Evolutionary conservation across 2,113 vertebrate species (phyloP).

Genomic region (Lagopus leucura): DNA sequence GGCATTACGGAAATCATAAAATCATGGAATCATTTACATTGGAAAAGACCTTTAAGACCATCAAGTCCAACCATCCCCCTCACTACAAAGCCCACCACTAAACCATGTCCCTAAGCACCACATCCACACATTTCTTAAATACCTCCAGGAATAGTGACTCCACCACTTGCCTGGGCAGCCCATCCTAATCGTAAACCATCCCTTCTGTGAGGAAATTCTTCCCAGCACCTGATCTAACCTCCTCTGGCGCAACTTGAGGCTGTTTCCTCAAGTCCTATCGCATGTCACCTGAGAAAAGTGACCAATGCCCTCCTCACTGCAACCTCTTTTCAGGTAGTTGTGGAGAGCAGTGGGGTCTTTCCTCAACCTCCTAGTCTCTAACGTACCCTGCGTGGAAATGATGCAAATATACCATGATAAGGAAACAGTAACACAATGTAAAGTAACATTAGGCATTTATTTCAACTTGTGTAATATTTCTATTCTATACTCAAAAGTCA

Average conservation of each 20-base stretch:
- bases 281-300: neutral
- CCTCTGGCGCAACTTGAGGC: neutral
- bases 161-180: neutral
- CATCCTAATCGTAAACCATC: no score
- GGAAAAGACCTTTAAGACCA: neutral
- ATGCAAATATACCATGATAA: neutral
- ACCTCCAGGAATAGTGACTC: neutral
- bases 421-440: constrained; percentile 30
- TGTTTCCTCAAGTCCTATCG: neutral
- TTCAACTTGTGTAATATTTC: constrained; percentile 18
- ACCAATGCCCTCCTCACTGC: neutral
- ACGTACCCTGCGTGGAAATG: neutral
- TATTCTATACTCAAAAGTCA: neutral
- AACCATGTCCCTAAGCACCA: neutral
- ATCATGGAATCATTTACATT: neutral
- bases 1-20: neutral
- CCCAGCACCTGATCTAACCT: neutral
- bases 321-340: neutral
- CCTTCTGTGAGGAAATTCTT: neutral
- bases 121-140: neutral
- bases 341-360: neutral
- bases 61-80: neutral
- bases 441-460: constrained; percentile 19
- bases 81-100: neutral
- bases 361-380: neutral